Conservation (phyloP, 2,888 invertebrate genomes). For the Didymodactylos carnosus region DNA sequence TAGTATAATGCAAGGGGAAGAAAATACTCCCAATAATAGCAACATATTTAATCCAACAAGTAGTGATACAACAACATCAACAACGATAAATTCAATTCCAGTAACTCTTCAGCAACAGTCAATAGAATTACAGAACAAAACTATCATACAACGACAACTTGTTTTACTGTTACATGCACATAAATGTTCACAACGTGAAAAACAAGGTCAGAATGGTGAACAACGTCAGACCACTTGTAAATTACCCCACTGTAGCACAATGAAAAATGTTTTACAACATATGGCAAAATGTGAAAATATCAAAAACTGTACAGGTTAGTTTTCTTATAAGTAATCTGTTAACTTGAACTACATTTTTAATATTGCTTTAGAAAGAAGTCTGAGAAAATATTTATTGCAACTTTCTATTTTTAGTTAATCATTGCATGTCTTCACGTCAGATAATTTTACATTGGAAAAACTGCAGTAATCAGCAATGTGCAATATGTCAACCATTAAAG, state of each 20-base stretch:
- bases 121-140: neutral
- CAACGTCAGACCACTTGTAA: slow-evolving; percentile 42
- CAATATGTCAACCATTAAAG: slow-evolving; percentile 77
- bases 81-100: neutral
- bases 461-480: slow-evolving; percentile 79
- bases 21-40: too few relatives aligned
- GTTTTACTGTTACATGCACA: slow-evolving; percentile 90
- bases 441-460: slow-evolving; percentile 99
- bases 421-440: slow-evolving; percentile 92
- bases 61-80: neutral
- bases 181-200: slow-evolving; percentile 74
- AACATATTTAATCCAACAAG: too few relatives aligned
- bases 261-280: slow-evolving; percentile 95
- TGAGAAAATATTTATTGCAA: neutral
- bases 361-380: neutral
- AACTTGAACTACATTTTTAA: too few relatives aligned
- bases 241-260: slow-evolving; percentile 88
- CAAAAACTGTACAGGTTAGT: slow-evolving; percentile 45
- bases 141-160: slow-evolving; percentile 47
- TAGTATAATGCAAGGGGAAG: too few relatives aligned
- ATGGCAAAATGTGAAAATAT: slow-evolving; percentile 92
- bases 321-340: too few relatives aligned
- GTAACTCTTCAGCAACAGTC: too few relatives aligned
- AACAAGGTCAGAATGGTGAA: slow-evolving; percentile 16
- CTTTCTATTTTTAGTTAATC: slow-evolving; percentile 30